Evolutionary conservation across 2,113 vertebrate species (phyloP).

Genomic region (Tretioscincus oriximinensis): DNA sequence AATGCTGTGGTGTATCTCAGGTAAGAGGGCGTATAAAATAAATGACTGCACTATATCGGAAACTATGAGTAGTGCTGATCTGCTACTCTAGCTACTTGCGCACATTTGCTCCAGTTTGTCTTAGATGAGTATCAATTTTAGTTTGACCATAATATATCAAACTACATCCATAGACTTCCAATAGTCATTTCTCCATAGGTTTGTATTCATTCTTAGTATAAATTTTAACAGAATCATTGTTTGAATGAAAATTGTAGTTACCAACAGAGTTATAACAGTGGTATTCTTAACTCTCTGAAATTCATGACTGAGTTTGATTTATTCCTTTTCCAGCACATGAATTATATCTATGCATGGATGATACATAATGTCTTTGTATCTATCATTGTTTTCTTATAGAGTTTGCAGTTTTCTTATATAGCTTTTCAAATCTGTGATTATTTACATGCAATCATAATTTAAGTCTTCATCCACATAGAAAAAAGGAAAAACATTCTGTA

Average conservation of each 20-base stretch:
- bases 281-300: slow-evolving; percentile 30
- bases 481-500: slow-evolving; percentile 38
- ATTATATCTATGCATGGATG: slow-evolving; percentile 46
- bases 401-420: slow-evolving; percentile 33
- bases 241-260: neutral
- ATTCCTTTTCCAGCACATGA: slow-evolving; percentile 52
- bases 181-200: slow-evolving; percentile 26
- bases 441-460: slow-evolving; percentile 38
- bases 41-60: no score
- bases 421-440: slow-evolving; percentile 25
- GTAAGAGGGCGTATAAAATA: no score
- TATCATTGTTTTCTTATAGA: no score
- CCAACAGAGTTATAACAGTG: neutral
- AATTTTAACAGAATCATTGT: slow-evolving; percentile 23
- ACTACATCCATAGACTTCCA: neutral
- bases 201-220: slow-evolving; percentile 26
- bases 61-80: no score
- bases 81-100: no score
- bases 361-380: slow-evolving; percentile 49
- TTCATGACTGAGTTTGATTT: slow-evolving; percentile 48
- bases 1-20: no score
- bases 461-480: slow-evolving; percentile 40
- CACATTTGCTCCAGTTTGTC: no score
- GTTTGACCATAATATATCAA: neutral
- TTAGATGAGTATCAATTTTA: neutral